Evolutionary conservation across 2,888 invertebrate genomes (phyloP).

Genomic region (Phaedon cochleariae): DNA sequence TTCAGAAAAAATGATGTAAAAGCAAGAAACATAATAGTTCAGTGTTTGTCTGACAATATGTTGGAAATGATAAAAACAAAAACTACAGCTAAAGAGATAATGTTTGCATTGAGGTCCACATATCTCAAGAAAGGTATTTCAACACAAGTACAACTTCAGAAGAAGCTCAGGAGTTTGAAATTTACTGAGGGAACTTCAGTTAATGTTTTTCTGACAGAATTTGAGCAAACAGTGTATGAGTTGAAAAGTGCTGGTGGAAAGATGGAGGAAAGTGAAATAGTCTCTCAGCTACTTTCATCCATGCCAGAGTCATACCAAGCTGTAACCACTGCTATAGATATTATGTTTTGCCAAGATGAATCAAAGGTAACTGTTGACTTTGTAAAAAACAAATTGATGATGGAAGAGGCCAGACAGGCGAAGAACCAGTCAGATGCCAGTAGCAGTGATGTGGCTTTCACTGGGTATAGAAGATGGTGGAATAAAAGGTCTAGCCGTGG

Average conservation of each 20-base stretch:
- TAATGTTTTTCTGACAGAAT: conserved; percentile 2
- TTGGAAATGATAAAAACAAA: conserved; percentile 10
- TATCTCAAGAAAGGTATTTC: neutral
- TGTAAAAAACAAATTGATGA: too few relatives aligned
- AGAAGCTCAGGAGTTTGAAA: conserved; percentile 22
- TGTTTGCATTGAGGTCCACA: neutral
- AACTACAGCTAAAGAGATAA: neutral
- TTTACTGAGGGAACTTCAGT: neutral
- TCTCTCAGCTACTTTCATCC: conserved; percentile 3
- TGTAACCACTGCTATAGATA: conserved; percentile 25
- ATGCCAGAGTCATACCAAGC: conserved; percentile 19
- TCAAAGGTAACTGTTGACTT: neutral
- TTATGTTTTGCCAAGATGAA: conserved; percentile 11
- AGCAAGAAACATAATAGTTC: conserved; percentile 2
- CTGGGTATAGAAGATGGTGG: too few relatives aligned
- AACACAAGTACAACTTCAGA: conserved; percentile 20
- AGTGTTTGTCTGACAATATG: neutral
- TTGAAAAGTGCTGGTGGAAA: conserved; percentile 1
- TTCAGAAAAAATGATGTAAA: neutral
- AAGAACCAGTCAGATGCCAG: neutral
- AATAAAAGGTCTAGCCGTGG: too few relatives aligned
- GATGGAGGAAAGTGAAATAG: neutral
- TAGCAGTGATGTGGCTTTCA: too few relatives aligned
- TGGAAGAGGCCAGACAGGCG: conserved; percentile 7
- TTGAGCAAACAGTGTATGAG: conserved; percentile 9